Evolutionary conservation across 2,113 vertebrate species (phyloP).

Genomic region (Tragulus kanchil): DNA sequence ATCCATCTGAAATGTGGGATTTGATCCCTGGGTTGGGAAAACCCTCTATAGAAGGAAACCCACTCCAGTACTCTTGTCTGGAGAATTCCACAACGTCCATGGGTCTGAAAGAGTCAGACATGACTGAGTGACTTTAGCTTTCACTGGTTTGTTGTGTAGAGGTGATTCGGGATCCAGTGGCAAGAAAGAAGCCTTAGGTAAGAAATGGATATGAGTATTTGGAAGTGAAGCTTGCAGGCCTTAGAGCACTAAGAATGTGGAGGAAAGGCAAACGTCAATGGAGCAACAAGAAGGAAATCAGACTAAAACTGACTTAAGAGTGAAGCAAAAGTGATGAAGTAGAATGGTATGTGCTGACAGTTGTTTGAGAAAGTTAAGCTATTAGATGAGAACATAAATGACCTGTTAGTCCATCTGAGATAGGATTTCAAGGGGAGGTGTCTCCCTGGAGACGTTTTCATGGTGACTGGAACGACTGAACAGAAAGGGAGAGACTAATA

Average conservation of each 20-base stretch:
- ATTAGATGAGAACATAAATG: no score
- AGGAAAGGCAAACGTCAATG: not conserved
- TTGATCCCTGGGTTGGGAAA: no score
- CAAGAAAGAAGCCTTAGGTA: not conserved
- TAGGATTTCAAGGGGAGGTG: not conserved
- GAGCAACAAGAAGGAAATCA: not conserved
- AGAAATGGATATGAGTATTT: not conserved
- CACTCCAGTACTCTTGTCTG: no score
- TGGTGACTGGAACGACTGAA: not conserved
- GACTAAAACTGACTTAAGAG: not conserved
- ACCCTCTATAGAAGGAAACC: no score
- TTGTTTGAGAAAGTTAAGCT: not conserved
- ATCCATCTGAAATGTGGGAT: no score
- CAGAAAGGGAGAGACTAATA: not conserved
- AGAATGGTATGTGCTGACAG: not conserved
- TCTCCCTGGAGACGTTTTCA: not conserved
- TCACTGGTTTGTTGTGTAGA: not conserved
- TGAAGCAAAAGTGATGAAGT: not conserved
- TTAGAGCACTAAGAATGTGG: not conserved
- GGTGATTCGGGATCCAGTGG: not conserved
- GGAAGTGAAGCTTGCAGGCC: no score
- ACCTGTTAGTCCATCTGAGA: no score
- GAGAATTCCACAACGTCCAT: no score
- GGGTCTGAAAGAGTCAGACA: no score
- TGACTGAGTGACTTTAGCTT: no score